A percentile compares a stretch with the other conserved stretches of the same genome.
Evolutionary conservation across 2,113 vertebrate genomes (phyloP).

Genomic region (Centropus bengalensis): DNA sequence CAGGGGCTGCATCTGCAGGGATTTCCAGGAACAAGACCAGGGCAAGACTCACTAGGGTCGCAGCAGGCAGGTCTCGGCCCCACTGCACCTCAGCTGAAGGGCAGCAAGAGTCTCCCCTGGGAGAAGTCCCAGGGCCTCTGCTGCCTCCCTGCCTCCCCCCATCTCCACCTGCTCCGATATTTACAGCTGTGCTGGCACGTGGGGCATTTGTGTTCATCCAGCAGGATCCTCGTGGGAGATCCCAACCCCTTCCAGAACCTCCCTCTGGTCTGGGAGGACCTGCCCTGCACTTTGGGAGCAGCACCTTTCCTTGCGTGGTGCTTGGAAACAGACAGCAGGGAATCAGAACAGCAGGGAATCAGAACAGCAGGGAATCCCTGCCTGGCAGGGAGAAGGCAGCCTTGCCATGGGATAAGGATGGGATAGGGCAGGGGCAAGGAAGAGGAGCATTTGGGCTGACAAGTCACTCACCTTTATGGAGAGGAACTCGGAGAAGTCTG

Average conservation of each 20-base stretch:
- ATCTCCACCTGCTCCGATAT: too few relatives aligned
- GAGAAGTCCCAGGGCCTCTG: not conserved
- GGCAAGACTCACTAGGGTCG: not conserved
- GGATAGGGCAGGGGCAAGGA: not conserved
- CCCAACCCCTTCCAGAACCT: not conserved
- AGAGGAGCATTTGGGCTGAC: not conserved
- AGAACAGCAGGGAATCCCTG: not conserved
- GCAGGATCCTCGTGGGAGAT: not conserved
- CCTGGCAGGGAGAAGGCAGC: not conserved
- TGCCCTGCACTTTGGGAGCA: not conserved
- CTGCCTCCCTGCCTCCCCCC: not conserved
- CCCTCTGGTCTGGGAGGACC: accelerated
- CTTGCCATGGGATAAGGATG: not conserved
- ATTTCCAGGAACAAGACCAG: not conserved
- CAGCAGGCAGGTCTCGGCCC: not conserved
- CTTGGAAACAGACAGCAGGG: not conserved
- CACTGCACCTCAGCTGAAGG: not conserved
- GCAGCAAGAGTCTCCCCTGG: not conserved
- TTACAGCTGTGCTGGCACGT: not conserved
- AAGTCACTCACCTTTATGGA: slow-evolving; percentile 85
- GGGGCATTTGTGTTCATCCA: not conserved
- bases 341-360: too few relatives aligned
- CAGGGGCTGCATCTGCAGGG: not conserved
- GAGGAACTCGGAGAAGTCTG: slow-evolving; percentile 96
- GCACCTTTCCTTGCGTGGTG: not conserved